These are phyloP conservation scores for Melanostigma gelatinosum DNA, from an alignment of 2,113 vertebrate species.

Conservation along the genomic window DNA sequence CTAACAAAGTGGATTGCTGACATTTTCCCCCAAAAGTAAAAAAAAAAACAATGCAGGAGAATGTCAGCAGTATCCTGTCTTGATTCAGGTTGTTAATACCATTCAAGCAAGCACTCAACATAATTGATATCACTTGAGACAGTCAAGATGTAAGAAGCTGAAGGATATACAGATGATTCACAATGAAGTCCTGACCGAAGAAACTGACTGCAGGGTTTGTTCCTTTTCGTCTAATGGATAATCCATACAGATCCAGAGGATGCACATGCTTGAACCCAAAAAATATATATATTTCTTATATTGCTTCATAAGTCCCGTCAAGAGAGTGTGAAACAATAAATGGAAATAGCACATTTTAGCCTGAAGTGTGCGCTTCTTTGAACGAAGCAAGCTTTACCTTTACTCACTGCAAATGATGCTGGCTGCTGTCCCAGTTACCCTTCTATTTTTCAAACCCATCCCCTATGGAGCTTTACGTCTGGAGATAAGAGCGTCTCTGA, in stretches of 20 bases:
- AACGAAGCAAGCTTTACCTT: slow-evolving; percentile 21
- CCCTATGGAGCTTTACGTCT: slow-evolving; percentile 22
- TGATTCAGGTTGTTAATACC: neutral
- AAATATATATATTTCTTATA: neutral
- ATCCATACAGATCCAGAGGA: slow-evolving; percentile 1
- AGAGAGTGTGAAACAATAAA: slow-evolving; percentile 21
- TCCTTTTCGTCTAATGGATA: neutral
- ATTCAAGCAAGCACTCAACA: neutral
- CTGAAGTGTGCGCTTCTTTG: neutral
- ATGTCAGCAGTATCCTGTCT: neutral
- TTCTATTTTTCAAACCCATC: slow-evolving; percentile 28
- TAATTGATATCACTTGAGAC: neutral
- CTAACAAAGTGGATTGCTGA: neutral
- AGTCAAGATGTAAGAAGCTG: neutral
- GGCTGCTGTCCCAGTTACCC: slow-evolving; percentile 23
- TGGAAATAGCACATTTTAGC: slow-evolving; percentile 9
- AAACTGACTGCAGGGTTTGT: neutral
- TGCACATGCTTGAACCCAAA: neutral
- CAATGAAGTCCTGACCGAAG: neutral
- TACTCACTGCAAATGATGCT: slow-evolving; percentile 14
- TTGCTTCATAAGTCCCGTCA: slow-evolving; percentile 34
- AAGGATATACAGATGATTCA: neutral
- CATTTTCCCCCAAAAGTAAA: neutral
- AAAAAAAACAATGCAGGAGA: neutral
- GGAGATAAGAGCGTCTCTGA: neutral